Percentiles rank a stretch among this genome's conserved stretches.
Conservation (phyloP, 2,888 invertebrate species). For the Caenorhabditis virilis region DNA sequence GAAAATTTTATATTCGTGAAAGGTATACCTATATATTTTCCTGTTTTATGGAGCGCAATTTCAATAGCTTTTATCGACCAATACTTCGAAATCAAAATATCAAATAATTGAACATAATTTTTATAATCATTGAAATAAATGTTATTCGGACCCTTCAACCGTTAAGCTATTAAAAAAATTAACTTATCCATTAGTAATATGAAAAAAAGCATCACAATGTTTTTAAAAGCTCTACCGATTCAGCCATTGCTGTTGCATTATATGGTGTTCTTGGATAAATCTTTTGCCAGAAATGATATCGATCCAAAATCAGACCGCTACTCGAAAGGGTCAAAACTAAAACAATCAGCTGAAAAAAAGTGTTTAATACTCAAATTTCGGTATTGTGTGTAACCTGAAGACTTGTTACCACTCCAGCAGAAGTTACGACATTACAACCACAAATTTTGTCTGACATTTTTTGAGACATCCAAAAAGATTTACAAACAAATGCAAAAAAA, state of each 20-base stretch:
- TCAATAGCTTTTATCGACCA: too few relatives aligned
- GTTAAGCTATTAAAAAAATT: too few relatives aligned
- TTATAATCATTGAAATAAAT: too few relatives aligned
- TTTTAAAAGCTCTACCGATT: constrained; percentile 9
- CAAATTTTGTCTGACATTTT: constrained; percentile 54
- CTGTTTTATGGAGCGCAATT: too few relatives aligned
- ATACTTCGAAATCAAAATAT: too few relatives aligned
- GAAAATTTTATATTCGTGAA: too few relatives aligned
- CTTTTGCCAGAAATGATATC: constrained; percentile 50
- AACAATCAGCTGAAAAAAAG: constrained; percentile 40
- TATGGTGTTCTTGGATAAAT: constrained; percentile 33
- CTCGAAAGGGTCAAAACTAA: constrained; percentile 46
- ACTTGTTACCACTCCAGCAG: constrained; percentile 55
- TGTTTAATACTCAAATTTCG: not conserved
- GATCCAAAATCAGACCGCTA: constrained; percentile 52
- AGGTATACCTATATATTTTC: too few relatives aligned
- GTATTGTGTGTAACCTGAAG: constrained; percentile 31
- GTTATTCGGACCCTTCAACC: too few relatives aligned
- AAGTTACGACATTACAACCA: constrained; percentile 58
- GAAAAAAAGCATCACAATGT: too few relatives aligned
- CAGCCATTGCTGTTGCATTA: constrained; percentile 47
- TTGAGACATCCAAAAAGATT: not conserved
- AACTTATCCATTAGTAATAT: too few relatives aligned
- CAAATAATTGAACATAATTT: too few relatives aligned
- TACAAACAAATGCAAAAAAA: constrained; percentile 13